Evolutionary conservation across 2,888 invertebrate genomes (phyloP).

Genomic region (Polydrusus pterygomalis): DNA sequence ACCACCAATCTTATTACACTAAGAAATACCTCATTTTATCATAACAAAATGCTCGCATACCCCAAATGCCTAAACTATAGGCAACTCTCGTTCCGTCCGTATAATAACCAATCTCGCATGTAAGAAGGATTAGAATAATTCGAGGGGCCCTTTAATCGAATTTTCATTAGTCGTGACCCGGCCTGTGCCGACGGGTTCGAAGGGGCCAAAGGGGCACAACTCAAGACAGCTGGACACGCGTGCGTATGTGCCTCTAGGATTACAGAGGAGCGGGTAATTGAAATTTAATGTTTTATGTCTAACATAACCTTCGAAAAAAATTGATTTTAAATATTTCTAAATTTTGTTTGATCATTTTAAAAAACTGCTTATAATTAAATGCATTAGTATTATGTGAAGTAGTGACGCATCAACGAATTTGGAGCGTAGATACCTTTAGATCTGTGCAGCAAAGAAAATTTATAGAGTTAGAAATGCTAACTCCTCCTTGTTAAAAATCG

Average conservation of each 20-base stretch:
- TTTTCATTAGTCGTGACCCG: conserved; percentile 60
- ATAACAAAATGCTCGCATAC: conserved; percentile 34
- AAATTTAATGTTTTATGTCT: conserved; percentile 30
- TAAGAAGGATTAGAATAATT: conserved; percentile 58
- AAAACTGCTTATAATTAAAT: too few species aligned
- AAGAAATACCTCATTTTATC: conserved; percentile 38
- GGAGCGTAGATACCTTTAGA: too few species aligned
- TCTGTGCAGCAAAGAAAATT: too few species aligned
- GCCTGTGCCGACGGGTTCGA: conserved; percentile 27
- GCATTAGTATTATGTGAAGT: too few species aligned
- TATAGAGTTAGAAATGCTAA: too few species aligned
- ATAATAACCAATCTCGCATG: conserved; percentile 55
- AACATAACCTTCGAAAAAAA: neutral
- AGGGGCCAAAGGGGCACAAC: conserved; percentile 26
- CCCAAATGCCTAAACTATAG: conserved; percentile 37
- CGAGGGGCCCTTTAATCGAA: conserved; percentile 62
- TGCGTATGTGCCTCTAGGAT: conserved; percentile 43
- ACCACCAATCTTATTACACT: conserved; percentile 27
- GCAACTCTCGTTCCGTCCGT: conserved; percentile 38
- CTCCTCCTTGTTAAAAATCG: too few species aligned
- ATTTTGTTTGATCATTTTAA: too few species aligned
- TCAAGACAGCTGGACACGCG: conserved; percentile 47
- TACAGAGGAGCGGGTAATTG: conserved; percentile 19
- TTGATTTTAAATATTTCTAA: neutral
- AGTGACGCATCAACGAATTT: too few species aligned